Conservation (phyloP, 2,113 vertebrate genomes). For the Rhombomys opimus region DNA sequence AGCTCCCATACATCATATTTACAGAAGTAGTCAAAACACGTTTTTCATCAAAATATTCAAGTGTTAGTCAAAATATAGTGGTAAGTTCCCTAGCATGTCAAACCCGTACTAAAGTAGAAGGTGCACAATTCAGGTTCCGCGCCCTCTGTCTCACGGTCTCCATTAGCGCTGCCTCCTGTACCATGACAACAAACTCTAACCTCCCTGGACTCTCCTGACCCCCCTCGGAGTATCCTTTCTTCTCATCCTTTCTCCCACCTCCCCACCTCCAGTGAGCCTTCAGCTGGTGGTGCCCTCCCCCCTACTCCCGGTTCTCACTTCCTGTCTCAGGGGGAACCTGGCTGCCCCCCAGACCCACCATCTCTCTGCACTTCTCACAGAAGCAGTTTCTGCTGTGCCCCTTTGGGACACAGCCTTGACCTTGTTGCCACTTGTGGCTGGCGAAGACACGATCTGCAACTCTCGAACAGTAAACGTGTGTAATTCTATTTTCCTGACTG, state of each 20-base stretch:
- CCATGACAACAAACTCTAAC: not conserved
- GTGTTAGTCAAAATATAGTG: constrained; percentile 1
- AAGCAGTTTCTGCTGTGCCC: not conserved
- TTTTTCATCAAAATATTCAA: constrained; percentile 38
- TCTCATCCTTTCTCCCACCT: not conserved
- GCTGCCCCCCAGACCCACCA: not conserved
- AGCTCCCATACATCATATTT: not conserved
- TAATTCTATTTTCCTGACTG: not conserved
- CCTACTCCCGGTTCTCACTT: not conserved
- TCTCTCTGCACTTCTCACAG: not conserved
- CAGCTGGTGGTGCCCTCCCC: not conserved
- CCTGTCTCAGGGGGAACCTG: not conserved
- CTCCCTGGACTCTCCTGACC: not conserved
- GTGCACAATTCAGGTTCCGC: not conserved
- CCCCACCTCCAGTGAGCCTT: not conserved
- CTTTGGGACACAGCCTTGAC: not conserved
- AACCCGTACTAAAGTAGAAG: not conserved
- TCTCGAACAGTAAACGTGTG: not conserved
- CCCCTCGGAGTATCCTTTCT: not conserved
- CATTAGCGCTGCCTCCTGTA: not conserved
- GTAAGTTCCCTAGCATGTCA: not conserved
- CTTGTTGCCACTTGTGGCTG: not conserved
- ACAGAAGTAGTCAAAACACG: not conserved
- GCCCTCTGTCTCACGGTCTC: not conserved
- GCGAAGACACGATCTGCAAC: not conserved